phyloP scores from a whole-genome alignment of 2,888 invertebrate genomes.

The Biston betularia region DNA sequence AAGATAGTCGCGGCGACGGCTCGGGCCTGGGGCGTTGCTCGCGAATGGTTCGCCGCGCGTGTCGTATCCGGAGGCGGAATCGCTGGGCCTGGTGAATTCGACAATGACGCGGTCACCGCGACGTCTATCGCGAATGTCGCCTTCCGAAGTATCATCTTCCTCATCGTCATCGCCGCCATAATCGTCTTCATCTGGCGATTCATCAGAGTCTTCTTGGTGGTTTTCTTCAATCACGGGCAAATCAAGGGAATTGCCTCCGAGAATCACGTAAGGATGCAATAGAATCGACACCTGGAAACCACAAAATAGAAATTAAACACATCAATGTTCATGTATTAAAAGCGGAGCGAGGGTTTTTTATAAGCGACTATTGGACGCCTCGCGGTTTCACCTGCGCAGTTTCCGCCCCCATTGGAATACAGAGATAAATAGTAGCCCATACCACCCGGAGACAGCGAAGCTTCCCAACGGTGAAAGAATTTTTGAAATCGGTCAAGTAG shows the following conservation, averaged over 20 bases:
- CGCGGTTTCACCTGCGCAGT: too few relatives aligned
- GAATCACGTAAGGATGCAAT: slow-evolving; percentile 68
- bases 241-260: slow-evolving; percentile 70
- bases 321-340: too few relatives aligned
- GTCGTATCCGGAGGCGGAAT: background rate
- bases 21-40: slow-evolving; percentile 10
- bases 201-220: slow-evolving; percentile 58
- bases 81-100: background rate
- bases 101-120: slow-evolving; percentile 2
- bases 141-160: slow-evolving; percentile 5
- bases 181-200: slow-evolving; percentile 44
- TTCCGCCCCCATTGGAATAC: too few relatives aligned
- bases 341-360: too few relatives aligned
- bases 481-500: too few relatives aligned
- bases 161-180: slow-evolving; percentile 30
- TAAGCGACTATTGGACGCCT: too few relatives aligned
- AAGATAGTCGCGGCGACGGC: slow-evolving; percentile 21
- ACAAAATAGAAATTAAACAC: background rate
- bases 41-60: background rate
- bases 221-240: slow-evolving; percentile 71
- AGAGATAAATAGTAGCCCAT: too few relatives aligned
- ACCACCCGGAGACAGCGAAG: too few relatives aligned
- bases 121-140: background rate
- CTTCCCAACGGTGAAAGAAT: too few relatives aligned
- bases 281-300: slow-evolving; percentile 71